Conservation (phyloP, 2,113 vertebrate genomes). For the Oryzias woworae region DNA sequence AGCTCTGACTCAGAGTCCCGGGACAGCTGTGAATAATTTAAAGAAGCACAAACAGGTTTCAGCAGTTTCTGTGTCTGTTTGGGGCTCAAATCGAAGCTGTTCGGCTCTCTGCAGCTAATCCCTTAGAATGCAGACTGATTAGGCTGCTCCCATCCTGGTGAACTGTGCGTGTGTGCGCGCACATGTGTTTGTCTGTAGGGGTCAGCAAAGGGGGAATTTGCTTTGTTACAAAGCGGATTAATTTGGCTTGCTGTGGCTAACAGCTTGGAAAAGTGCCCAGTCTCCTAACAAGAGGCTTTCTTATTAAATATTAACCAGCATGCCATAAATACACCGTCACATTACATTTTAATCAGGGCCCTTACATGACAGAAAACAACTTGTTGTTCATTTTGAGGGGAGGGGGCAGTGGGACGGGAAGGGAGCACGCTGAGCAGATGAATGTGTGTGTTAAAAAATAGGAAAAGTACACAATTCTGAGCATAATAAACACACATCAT, state of each 20-base stretch:
- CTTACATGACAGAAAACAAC: slow-evolving; percentile 24
- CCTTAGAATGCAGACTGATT: slow-evolving; percentile 64
- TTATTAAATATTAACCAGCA: slow-evolving; percentile 70
- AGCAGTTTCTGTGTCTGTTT: slow-evolving; percentile 21
- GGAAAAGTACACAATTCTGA: neutral
- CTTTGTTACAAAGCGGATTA: slow-evolving; percentile 78
- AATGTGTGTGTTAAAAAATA: neutral
- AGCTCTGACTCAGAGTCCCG: too few relatives aligned
- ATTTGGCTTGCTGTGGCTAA: slow-evolving; percentile 66
- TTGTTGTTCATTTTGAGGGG: neutral
- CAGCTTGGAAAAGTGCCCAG: slow-evolving; percentile 63
- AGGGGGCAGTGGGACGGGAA: neutral
- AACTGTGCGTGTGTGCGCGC: slow-evolving; percentile 25
- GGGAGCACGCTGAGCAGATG: neutral
- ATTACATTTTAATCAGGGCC: slow-evolving; percentile 37
- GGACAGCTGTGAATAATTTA: too few relatives aligned
- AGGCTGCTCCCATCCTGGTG: slow-evolving; percentile 45
- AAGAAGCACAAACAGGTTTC: too few relatives aligned
- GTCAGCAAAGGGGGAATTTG: slow-evolving; percentile 76
- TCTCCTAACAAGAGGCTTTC: slow-evolving; percentile 56
- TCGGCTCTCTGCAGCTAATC: slow-evolving; percentile 68
- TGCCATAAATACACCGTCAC: slow-evolving; percentile 60
- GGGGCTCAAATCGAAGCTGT: slow-evolving; percentile 54
- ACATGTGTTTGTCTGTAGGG: slow-evolving; percentile 46
- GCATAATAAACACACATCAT: too few relatives aligned